Evolutionary conservation across 2,113 vertebrate species (phyloP).

Genomic region (Rhinogobius similis): DNA sequence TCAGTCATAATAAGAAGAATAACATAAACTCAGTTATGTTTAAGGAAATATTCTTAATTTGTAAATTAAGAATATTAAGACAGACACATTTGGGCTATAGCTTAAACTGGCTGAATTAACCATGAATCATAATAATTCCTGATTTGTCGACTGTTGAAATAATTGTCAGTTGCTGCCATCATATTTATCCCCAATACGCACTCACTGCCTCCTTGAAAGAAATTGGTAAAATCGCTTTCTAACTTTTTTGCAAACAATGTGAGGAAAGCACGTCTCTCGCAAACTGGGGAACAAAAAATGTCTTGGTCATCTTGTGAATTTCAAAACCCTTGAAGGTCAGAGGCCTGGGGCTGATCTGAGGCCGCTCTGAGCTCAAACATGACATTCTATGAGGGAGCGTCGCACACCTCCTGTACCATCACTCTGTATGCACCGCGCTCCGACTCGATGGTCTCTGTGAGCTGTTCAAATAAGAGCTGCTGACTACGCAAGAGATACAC

Average conservation of each 20-base stretch:
- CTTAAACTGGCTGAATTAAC: no score
- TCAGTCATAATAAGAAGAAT: no score
- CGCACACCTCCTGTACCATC: slow-evolving; percentile 33
- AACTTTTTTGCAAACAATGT: neutral
- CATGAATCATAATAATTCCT: no score
- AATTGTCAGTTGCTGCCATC: no score
- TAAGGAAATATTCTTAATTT: neutral
- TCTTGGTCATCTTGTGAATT: neutral
- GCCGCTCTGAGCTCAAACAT: slow-evolving; percentile 5
- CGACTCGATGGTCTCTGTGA: slow-evolving; percentile 27
- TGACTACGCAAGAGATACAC: neutral
- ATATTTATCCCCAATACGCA: no score
- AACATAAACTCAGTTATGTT: no score
- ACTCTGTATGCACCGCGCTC: slow-evolving; percentile 41
- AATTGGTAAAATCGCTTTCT: neutral
- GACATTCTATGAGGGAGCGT: slow-evolving; percentile 30
- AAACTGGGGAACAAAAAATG: slow-evolving; percentile 3
- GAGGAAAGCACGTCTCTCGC: neutral
- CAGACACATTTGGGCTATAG: no score
- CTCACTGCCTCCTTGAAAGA: neutral
- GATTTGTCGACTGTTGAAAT: neutral
- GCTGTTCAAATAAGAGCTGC: slow-evolving; percentile 35
- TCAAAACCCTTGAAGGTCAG: slow-evolving; percentile 26
- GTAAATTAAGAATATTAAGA: neutral
- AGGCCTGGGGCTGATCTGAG: slow-evolving; percentile 4